phyloP scores from a whole-genome alignment of 2,888 invertebrate species.

The Melolontha melolontha region DNA sequence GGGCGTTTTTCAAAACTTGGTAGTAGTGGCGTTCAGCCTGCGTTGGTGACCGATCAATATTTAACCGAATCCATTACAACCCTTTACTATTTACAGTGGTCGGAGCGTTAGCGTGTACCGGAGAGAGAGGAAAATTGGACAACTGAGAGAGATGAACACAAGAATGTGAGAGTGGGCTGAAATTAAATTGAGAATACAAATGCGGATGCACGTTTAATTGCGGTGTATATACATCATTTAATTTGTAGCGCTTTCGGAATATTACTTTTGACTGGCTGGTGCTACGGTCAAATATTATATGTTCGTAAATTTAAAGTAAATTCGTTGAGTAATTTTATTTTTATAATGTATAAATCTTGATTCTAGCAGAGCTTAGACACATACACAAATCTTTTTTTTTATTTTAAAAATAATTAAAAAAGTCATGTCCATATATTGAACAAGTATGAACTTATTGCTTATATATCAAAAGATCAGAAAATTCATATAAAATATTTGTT shows the following conservation, averaged over 20 bases:
- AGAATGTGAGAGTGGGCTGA: conserved; percentile 45
- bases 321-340: conserved; percentile 25
- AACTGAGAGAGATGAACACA: conserved; percentile 43
- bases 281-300: conserved; percentile 27
- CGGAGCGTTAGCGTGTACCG: conserved; percentile 22
- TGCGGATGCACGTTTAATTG: conserved; percentile 53
- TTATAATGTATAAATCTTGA: conserved; percentile 2
- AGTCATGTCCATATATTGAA: too few species aligned
- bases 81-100: conserved; percentile 50
- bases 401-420: too few species aligned
- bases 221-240: conserved; percentile 51
- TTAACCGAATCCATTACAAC: conserved; percentile 52
- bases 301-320: conserved; percentile 10
- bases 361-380: too few species aligned
- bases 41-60: conserved; percentile 52
- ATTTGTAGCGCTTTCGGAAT: conserved; percentile 46
- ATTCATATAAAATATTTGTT: too few species aligned
- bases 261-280: conserved; percentile 37
- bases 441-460: too few species aligned
- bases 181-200: conserved; percentile 57
- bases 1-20: conserved; percentile 23
- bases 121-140: conserved; percentile 14
- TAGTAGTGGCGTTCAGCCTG: conserved; percentile 16
- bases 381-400: too few species aligned
- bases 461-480: too few species aligned